Percentiles rank a stretch among this genome's conserved stretches.
Evolutionary conservation across 2,797 vertebrate genomes (phyloP).

Genomic region (Chiloscyllium punctatum): DNA sequence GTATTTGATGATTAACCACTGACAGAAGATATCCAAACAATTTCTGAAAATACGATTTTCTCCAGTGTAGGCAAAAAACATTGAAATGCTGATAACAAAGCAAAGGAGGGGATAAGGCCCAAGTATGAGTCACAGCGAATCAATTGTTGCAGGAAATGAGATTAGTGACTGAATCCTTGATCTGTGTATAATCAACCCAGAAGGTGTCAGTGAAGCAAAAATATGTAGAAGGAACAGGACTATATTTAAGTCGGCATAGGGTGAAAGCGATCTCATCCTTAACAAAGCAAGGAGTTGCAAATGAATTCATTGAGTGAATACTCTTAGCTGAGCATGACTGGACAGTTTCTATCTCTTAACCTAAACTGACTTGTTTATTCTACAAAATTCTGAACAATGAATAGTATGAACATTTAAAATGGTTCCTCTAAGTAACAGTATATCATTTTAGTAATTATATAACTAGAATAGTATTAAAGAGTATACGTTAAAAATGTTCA

Average conservation of each 20-base stretch:
- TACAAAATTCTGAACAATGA: not conserved
- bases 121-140: not conserved
- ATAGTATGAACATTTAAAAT: not conserved
- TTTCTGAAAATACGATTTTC: constrained; percentile 20
- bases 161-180: not conserved
- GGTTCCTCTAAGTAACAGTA: not conserved
- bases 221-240: not conserved
- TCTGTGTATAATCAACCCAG: not conserved
- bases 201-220: not conserved
- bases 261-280: not conserved
- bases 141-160: constrained; percentile 8
- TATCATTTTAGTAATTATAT: not conserved
- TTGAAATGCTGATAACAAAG: not conserved
- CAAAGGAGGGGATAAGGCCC: not conserved
- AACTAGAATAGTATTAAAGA: not conserved
- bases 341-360: not conserved
- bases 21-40: not conserved
- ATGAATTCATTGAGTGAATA: not conserved
- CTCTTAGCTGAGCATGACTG: not conserved
- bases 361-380: not conserved
- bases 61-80: not conserved
- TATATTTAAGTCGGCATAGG: not conserved
- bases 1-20: not conserved
- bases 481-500: not conserved
- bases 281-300: not conserved